phyloP scores from a whole-genome alignment of 2,113 vertebrate species.

The human region GRCh38 chr12:38371501-38372000 shows the following conservation, averaged over 20 bases:
- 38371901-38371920: background rate
- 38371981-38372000: background rate
- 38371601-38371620: background rate
- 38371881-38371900: background rate
- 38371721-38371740: background rate
- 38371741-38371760: background rate
- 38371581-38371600: background rate
- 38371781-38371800: background rate
- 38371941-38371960: background rate
- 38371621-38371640: background rate
- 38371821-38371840: background rate
- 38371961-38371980: background rate
- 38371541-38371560: background rate
- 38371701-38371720: background rate
- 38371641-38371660: background rate
- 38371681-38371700: background rate
- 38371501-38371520: constrained; percentile 36
- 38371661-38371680: background rate
- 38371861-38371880: background rate
- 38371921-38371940: background rate
- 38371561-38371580: background rate
- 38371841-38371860: background rate
- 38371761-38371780: background rate
- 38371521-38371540: constrained; percentile 1
- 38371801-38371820: background rate